These are phyloP conservation scores for Pampus argenteus DNA, from an alignment of 2,797 vertebrate genomes.

Conservation along the genomic window DNA sequence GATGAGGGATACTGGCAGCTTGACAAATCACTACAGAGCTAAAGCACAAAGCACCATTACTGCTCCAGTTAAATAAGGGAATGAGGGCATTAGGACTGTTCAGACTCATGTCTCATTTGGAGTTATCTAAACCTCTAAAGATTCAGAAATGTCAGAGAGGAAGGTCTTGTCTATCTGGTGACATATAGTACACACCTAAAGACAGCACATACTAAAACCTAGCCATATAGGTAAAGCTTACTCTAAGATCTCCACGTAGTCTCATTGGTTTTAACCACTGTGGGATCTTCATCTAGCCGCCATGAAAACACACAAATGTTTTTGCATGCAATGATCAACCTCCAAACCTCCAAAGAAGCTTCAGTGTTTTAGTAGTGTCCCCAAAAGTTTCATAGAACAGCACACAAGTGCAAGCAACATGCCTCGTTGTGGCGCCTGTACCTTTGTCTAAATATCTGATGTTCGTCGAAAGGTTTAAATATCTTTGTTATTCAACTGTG, in stretches of 20 bases:
- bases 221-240: background rate
- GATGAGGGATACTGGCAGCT: slow-evolving; percentile 56
- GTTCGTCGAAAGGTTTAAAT: background rate
- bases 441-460: background rate
- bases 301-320: background rate
- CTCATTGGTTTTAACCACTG: slow-evolving; percentile 5
- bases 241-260: background rate
- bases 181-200: background rate
- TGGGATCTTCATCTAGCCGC: slow-evolving; percentile 3
- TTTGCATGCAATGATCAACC: background rate
- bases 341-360: background rate
- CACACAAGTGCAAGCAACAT: background rate
- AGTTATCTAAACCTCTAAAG: slow-evolving; percentile 21
- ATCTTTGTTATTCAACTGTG: background rate
- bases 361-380: background rate
- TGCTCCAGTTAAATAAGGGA: slow-evolving; percentile 43
- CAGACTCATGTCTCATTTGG: slow-evolving; percentile 6
- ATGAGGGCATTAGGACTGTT: slow-evolving; percentile 42
- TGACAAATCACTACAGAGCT: slow-evolving; percentile 54
- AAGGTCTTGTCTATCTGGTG: background rate
- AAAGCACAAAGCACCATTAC: slow-evolving; percentile 55
- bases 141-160: background rate
- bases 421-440: background rate
- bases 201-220: background rate
- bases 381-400: background rate